These are phyloP conservation scores for Pelobates fuscus DNA, from an alignment of 2,113 vertebrate genomes.

Conservation along the genomic window DNA sequence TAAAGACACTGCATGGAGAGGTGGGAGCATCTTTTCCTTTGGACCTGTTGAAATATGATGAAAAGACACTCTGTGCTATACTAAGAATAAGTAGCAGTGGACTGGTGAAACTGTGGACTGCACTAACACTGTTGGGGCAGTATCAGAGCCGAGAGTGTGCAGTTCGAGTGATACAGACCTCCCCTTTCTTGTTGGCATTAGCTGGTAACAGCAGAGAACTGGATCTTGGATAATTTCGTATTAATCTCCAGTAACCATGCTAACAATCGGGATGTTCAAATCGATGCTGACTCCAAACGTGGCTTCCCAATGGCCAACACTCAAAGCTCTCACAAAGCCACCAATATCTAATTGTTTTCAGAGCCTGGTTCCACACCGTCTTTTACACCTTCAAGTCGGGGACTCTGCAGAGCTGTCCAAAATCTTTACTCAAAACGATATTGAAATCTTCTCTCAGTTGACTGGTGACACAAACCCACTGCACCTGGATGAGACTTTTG, in stretches of 20 bases:
- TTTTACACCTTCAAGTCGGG: slow-evolving; percentile 70
- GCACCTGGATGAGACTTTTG: slow-evolving; percentile 81
- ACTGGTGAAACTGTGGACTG: slow-evolving; percentile 89
- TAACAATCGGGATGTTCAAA: slow-evolving; percentile 57
- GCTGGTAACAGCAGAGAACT: slow-evolving; percentile 89
- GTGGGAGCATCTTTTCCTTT: slow-evolving; percentile 79
- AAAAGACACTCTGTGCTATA: slow-evolving; percentile 70
- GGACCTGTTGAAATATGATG: slow-evolving; percentile 78
- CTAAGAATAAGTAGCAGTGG: slow-evolving; percentile 82
- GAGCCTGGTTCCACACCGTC: neutral
- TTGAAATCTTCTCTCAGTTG: slow-evolving; percentile 79
- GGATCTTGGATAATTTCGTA: slow-evolving; percentile 73
- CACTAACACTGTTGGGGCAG: slow-evolving; percentile 82
- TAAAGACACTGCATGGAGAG: slow-evolving; percentile 86
- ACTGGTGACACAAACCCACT: slow-evolving; percentile 91
- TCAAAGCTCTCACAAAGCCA: slow-evolving; percentile 27
- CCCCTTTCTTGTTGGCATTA: slow-evolving; percentile 86
- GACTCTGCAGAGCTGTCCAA: slow-evolving; percentile 80
- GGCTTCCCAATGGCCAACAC: neutral
- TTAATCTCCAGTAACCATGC: slow-evolving; percentile 36
- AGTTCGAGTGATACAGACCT: slow-evolving; percentile 89
- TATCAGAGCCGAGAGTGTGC: slow-evolving; percentile 83
- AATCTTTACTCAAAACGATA: slow-evolving; percentile 79
- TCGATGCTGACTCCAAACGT: neutral
- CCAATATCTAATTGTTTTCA: neutral